These are phyloP conservation scores for Automeris io DNA, from an alignment of 2,888 invertebrate genomes.

Conservation along the genomic window DNA sequence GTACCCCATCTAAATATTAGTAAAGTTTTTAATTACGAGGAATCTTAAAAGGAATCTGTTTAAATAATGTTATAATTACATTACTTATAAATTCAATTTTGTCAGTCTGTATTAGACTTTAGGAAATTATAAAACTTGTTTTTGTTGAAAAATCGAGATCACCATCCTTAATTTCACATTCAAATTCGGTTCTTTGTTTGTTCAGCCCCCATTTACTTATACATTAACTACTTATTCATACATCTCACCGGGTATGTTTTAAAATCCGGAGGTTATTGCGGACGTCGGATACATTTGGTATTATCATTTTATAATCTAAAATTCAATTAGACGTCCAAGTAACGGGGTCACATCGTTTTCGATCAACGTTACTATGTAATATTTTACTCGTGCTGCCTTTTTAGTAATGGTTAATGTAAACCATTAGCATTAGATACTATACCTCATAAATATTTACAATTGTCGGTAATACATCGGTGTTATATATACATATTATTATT, in stretches of 20 bases:
- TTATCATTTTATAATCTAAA: conserved; percentile 64
- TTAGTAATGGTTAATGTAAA: too few relatives aligned
- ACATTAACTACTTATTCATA: conserved; percentile 49
- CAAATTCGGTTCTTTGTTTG: conserved; percentile 65
- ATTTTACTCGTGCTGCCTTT: conserved; percentile 37
- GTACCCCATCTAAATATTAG: too few relatives aligned
- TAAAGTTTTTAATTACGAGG: too few relatives aligned
- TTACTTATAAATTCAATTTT: conserved; percentile 12
- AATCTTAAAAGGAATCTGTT: too few relatives aligned
- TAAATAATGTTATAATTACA: conserved; percentile 10
- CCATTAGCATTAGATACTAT: too few relatives aligned
- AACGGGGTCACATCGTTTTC: conserved; percentile 69
- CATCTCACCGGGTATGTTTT: conserved; percentile 40
- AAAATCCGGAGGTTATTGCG: conserved; percentile 57
- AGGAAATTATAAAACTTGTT: conserved; percentile 37
- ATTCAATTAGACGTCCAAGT: conserved; percentile 61
- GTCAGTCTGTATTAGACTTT: conserved; percentile 22
- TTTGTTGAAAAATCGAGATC: conserved; percentile 56
- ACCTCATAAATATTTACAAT: too few relatives aligned
- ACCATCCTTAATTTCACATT: conserved; percentile 58
- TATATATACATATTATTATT: too few relatives aligned
- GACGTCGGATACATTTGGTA: conserved; percentile 63
- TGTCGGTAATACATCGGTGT: too few relatives aligned
- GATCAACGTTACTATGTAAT: conserved; percentile 53
- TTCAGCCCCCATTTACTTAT: conserved; percentile 61